Base-by-base conservation (phyloP, 1,140 invertebrate species). In the Papilio polyxenes region DNA sequence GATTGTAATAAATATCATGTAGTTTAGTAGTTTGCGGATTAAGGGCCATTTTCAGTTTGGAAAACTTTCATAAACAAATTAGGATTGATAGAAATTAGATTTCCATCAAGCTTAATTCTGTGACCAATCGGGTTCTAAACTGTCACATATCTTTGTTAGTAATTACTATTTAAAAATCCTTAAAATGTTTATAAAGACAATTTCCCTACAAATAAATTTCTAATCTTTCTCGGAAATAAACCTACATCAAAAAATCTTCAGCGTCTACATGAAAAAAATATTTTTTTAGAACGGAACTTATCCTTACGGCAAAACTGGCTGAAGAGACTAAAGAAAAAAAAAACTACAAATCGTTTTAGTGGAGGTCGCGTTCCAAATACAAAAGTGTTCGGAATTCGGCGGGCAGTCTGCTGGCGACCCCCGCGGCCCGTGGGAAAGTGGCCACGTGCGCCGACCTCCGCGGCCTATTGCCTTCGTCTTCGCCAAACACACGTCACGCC, bases 351-450 rank as follows among this genome's bases (percentile, higher is more conserved):
- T 37, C 59, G 37, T 44, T 80, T 84, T 83, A 85, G 83, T 72
- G 83, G 83, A 84, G 83, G 84, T 87, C 84, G 82, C 80, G 82
- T 83, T 69, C 56, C 65, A 82, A 80, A 84, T 84, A 75, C 59
- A 78, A 82, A 84, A 85, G 72, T 81, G 80, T 77, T 72, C 79
- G 81, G 81, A 81, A 86, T 85, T 83, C 83, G 72, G 65, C 76
- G 78, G 76, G 59, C 76, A n/a, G 76, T 82, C 85, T 88, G 90
- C 87, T 88, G 88, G 83, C 84, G 84, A 83, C 86, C 88, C 83
- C 86, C 88, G 84, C 85, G 85, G 82, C 80, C 84, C 84, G 78
- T 80, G 78, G 78, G 78, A 80, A 80, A 69, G 78, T 65, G 59
- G 78, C 56, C 78, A 80, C 78, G 78, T 80, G 78, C 62, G 78